These are phyloP conservation scores for Cataglyphis livida DNA, from an alignment of 2,888 invertebrate species.

Conservation along the genomic window DNA sequence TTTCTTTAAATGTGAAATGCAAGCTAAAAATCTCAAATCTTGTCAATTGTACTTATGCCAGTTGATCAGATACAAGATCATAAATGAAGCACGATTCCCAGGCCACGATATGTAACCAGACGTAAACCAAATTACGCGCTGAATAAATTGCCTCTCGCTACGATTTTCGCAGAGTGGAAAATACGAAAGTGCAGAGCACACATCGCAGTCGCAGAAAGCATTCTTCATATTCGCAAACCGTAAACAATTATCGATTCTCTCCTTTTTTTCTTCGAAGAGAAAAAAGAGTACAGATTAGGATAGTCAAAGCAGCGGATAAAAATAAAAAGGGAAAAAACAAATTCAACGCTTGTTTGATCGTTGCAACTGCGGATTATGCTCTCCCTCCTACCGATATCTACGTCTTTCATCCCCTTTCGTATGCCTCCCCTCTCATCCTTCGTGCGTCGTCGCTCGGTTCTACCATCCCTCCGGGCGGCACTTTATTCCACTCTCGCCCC, in stretches of 20 bases:
- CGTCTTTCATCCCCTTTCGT: constrained; percentile 38
- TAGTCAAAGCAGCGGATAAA: constrained; percentile 4
- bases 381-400: constrained; percentile 21
- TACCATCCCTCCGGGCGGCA: constrained; percentile 71
- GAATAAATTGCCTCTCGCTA: constrained; percentile 11
- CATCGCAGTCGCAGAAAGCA: neutral
- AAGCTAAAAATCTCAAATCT: neutral
- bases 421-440: constrained; percentile 1
- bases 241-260: neutral
- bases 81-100: constrained; percentile 7
- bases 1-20: neutral
- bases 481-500: constrained; percentile 73
- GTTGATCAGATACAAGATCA: neutral
- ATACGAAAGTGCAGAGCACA: neutral
- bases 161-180: constrained; percentile 20
- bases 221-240: neutral
- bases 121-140: constrained; percentile 27
- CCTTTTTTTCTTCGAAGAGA: neutral
- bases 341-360: constrained; percentile 61
- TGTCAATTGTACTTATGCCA: neutral
- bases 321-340: constrained; percentile 33
- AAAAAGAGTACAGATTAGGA: neutral
- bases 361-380: constrained; percentile 56
- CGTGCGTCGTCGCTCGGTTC: constrained; percentile 56
- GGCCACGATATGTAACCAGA: neutral